A percentile compares a stretch with the other conserved stretches of the same genome.
Conservation (phyloP, 2,888 invertebrate genomes). For the Tetranychus truncatus region DNA sequence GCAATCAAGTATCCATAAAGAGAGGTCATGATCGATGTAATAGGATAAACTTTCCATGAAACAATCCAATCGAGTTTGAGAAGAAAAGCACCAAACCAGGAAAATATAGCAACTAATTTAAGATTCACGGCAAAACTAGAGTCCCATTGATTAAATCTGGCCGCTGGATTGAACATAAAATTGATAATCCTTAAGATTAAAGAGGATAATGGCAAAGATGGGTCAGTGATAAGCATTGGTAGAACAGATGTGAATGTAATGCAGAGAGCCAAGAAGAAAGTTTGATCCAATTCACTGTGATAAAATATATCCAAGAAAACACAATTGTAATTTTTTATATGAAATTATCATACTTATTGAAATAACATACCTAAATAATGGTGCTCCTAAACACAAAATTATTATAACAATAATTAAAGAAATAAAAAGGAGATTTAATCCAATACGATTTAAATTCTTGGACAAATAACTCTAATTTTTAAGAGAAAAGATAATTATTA, state of each 20-base stretch:
- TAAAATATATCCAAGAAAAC: not conserved
- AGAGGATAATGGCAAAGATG: not conserved
- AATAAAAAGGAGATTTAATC: not conserved
- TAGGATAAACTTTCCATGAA: constrained; percentile 9
- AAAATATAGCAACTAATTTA: not conserved
- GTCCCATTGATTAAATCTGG: not conserved
- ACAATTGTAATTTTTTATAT: not conserved
- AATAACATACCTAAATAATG: not conserved
- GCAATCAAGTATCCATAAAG: not conserved
- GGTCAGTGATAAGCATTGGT: not conserved
- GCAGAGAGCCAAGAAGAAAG: not conserved
- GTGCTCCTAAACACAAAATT: not conserved
- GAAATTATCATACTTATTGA: not conserved
- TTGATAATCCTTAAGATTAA: not conserved
- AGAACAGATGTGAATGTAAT: not conserved
- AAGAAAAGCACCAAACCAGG: constrained; percentile 8
- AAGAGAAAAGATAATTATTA: not conserved
- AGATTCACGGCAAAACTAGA: not conserved
- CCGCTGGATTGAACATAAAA: not conserved
- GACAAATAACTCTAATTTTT: not conserved
- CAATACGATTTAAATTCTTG: not conserved
- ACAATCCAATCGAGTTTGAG: constrained; percentile 10
- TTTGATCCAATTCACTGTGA: not conserved
- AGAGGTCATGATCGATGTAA: not conserved
- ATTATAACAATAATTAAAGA: not conserved